Evolutionary conservation across 2,888 invertebrate species (phyloP), one percentile per base, ranked within the genome.

Genomic region (Drosophila parthenogenetica): DNA sequence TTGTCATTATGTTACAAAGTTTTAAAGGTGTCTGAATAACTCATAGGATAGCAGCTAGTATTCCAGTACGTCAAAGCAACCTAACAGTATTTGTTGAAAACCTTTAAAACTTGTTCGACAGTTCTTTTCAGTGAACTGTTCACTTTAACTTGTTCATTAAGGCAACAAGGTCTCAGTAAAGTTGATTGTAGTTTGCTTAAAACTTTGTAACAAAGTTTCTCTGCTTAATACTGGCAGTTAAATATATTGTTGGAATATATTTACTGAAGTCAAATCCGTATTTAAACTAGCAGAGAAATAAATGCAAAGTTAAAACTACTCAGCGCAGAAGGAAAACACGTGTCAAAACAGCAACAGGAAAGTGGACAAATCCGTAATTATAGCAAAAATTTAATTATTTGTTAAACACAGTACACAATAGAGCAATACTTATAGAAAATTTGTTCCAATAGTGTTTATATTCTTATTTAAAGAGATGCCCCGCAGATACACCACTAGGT

Each of bases 401-500:
- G 16, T 8, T 35, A 22, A 22, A 29, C 5, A 39, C 19, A 37
- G 14, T 19, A 45, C 40, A 16, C 16, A 13, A 25, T 3, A 54
- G 5, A 11, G 29, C n/a, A 54, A n/a, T n/a, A 29, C 48, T 46
- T 46, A 14, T 46, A 29, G 25, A 45, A 22, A 1, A 22, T 13
- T 13, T 45, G 7, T 45, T 13, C 11, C 14, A 19, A 1, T 14
- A 55, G 45, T 10, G 22, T 19, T 48, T 13, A 5, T 19, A 40
- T 53, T 10, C 13, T 19, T 10, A 13, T 29, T 5, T 29, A 29
- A 29, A 29, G 8, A 46, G 14, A 60, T 60, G 59, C 50, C 50
- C 14, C 50, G 59, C 11, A 60, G 59, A 60, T 60, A 60, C 19
- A 42, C 58, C 8, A 58, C 39, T 48, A 46, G 39, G 8, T 48